Percentiles rank a stretch among this genome's conserved stretches.
These are phyloP conservation scores for Hyposoter didymator DNA, from an alignment of 2,888 invertebrate species.

Conservation along the genomic window DNA sequence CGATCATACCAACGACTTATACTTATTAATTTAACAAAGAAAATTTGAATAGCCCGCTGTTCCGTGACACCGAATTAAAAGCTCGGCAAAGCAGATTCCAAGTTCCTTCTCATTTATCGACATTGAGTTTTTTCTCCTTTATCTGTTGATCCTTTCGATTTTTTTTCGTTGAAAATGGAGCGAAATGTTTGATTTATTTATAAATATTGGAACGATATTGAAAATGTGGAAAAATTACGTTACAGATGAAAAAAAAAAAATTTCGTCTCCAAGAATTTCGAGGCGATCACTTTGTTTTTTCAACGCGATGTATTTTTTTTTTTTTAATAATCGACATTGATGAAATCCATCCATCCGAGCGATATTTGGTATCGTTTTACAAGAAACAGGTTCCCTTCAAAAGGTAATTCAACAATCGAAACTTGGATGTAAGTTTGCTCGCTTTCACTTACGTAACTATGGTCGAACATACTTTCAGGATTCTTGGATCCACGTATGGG, in stretches of 20 bases:
- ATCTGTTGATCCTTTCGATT: not conserved
- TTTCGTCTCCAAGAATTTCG: not conserved
- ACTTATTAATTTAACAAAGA: not conserved
- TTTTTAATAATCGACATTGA: not conserved
- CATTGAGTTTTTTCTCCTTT: not conserved
- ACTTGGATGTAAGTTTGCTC: not conserved
- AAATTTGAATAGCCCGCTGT: not conserved
- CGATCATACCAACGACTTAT: not conserved
- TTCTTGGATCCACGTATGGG: not conserved
- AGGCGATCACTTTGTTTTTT: not conserved
- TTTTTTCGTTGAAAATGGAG: not conserved
- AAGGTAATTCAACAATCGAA: conserved; percentile 32
- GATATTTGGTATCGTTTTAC: conserved; percentile 13
- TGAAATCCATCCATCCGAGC: not conserved
- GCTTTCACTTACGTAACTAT: conserved; percentile 36
- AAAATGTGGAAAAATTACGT: not conserved
- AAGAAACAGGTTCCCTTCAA: conserved; percentile 42
- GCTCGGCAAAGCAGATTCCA: not conserved
- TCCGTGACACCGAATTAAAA: not conserved
- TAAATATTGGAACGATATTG: not conserved
- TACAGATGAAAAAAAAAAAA: not conserved
- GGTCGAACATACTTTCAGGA: not conserved
- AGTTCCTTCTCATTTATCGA: not conserved
- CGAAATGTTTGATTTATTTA: not conserved
- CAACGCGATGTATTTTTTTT: not conserved